phyloP scores from a whole-genome alignment of 2,888 invertebrate species.

The Hypsopygia costalis region DNA sequence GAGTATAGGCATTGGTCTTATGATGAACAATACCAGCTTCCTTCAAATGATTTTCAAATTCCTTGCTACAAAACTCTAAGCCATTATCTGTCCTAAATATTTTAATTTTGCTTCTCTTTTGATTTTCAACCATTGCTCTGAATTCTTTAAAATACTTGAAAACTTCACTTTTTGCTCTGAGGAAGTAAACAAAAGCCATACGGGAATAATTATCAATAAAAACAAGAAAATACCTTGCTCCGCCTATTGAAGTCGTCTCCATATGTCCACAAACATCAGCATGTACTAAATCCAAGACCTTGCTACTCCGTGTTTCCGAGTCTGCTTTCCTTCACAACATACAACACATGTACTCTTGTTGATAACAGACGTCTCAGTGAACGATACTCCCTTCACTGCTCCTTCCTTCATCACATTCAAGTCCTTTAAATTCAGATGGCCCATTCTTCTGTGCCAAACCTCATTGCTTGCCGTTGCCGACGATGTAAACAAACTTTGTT shows the following conservation, averaged over 20 bases:
- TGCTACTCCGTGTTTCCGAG: conserved; percentile 15
- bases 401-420: conserved; percentile 19
- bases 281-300: conserved; percentile 1
- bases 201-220: conserved; percentile 1
- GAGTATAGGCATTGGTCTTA: conserved; percentile 19
- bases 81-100: conserved; percentile 12
- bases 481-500: no score
- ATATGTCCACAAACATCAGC: neutral
- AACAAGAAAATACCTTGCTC: neutral
- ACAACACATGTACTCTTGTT: conserved; percentile 15
- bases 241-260: conserved; percentile 8
- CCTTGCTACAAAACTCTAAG: conserved; percentile 1
- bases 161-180: neutral
- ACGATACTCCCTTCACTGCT: conserved; percentile 15
- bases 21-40: conserved; percentile 21
- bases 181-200: neutral
- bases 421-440: conserved; percentile 17
- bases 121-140: neutral
- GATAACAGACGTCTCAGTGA: conserved; percentile 9
- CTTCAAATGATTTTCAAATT: conserved; percentile 15
- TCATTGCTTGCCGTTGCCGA: neutral
- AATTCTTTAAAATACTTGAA: neutral
- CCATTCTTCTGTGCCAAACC: conserved; percentile 17
- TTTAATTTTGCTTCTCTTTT: neutral
- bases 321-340: no score